These are phyloP conservation scores for Rana temporaria DNA, from an alignment of 2,113 vertebrate species.

Conservation along the genomic window DNA sequence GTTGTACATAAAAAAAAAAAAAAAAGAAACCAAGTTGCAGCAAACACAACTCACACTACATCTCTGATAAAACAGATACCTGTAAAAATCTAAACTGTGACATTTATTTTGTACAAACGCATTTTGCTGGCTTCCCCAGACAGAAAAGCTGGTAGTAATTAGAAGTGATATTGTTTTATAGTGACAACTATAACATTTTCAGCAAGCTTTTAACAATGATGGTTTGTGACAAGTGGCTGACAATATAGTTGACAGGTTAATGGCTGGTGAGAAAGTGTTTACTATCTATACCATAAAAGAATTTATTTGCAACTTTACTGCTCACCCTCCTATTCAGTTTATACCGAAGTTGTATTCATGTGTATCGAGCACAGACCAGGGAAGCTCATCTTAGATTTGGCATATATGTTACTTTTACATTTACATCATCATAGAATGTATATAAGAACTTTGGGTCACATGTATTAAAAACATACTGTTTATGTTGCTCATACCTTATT, in stretches of 20 bases:
- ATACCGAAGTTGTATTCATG: conserved; percentile 33
- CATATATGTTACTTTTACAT: background rate
- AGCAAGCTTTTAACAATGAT: conserved; percentile 54
- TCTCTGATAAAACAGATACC: conserved; percentile 17
- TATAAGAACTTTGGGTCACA: no score
- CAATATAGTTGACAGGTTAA: conserved; percentile 56
- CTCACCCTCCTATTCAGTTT: conserved; percentile 40
- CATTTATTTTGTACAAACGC: conserved; percentile 41
- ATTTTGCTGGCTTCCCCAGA: conserved; percentile 31
- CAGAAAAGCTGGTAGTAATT: conserved; percentile 43
- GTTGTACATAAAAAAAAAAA: background rate
- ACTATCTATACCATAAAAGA: conserved; percentile 50
- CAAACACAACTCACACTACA: background rate
- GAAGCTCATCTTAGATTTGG: conserved; percentile 1
- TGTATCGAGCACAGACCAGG: conserved; percentile 7
- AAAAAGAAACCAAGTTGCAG: background rate
- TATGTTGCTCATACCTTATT: no score
- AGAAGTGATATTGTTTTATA: conserved; percentile 52
- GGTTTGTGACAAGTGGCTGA: conserved; percentile 51
- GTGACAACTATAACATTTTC: conserved; percentile 50
- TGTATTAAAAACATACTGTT: no score
- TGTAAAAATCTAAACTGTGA: conserved; percentile 38
- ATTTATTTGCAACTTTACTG: conserved; percentile 54
- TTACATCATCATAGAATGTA: background rate
- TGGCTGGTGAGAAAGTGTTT: conserved; percentile 51